These are phyloP conservation scores for Matsumurasca onukii DNA, from an alignment of 1,140 invertebrate genomes.

Conservation along the genomic window DNA sequence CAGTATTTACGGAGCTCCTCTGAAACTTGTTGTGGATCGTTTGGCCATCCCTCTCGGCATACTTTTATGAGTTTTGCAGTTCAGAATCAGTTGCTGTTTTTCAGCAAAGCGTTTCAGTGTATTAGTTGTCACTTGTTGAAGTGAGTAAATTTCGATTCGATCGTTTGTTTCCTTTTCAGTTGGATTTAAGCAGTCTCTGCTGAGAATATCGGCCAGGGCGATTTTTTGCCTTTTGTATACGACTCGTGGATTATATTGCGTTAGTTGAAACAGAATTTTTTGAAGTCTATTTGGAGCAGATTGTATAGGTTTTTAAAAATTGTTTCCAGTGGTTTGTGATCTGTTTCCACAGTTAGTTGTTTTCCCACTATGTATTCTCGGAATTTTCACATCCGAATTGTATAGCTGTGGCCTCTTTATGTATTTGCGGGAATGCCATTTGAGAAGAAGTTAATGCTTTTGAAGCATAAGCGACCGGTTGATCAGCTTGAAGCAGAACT, in stretches of 20 bases:
- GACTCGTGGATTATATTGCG: neutral
- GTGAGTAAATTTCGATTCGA: neutral
- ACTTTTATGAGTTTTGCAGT: neutral
- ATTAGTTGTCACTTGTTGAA: neutral
- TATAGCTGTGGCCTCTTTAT: neutral
- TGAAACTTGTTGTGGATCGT: neutral
- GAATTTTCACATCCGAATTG: neutral
- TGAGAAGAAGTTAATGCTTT: neutral
- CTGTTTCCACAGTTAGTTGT: neutral
- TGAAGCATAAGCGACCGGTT: constrained; percentile 1
- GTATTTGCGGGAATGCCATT: neutral
- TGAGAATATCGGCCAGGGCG: neutral
- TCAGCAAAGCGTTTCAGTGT: neutral
- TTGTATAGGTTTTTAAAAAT: neutral
- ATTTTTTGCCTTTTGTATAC: neutral
- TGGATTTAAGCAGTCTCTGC: neutral
- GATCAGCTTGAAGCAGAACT: neutral
- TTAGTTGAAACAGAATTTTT: neutral
- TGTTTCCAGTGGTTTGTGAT: neutral
- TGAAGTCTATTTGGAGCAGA: neutral
- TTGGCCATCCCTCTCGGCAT: neutral
- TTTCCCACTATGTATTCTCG: neutral
- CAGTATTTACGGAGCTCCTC: neutral
- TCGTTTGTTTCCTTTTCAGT: neutral
- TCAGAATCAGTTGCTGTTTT: neutral